Evolutionary conservation across 2,888 invertebrate species (phyloP), one percentile per base, ranked within the genome.

Genomic region (Coleophora flavipennella): DNA sequence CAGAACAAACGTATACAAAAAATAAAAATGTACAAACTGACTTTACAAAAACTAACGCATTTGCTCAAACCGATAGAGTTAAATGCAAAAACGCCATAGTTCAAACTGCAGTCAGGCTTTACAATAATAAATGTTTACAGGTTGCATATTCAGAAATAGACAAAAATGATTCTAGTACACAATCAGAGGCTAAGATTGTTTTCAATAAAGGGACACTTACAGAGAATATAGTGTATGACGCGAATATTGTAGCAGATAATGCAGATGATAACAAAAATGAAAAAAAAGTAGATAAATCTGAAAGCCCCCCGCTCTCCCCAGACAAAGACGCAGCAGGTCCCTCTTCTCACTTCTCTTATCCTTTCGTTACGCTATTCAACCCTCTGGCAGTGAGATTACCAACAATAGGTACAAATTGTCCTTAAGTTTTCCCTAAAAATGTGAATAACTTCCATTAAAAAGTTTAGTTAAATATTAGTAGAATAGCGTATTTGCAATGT

Each of bases 311-410:
- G 31, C 67, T 85, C 12, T 67, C 81, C 14, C 68, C 77, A 11
- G 79, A 79, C 38, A 76, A 68, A 57, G 53, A 49, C 37, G 43
- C 56, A 34, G 51, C 67, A 28, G 60, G 61, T 32, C 49, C 67
- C 43, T 59, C 66, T 20, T 55, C 62, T 41, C 63, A 60, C 41
- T 73, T 71, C 48, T 64, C 67, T 39, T 74, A 73, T 44, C 73
- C 83, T 13, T 73, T 85, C 53, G 69, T 72, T 49, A 76, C 85
- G 39, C 62, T 84, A 50, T 83, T 84, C 59, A 83, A 71, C 62
- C 73, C 81, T 44, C 67, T 85, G 70, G 81, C 80, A 57, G 75
- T 79, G 62, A 75, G 81, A 62, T 67, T 85, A 61, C 76, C 83
- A 53, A 64, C 67, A 53, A 67, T 86, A 85, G 85, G 85, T 86